A percentile compares a stretch with the other conserved stretches of the same genome.
phyloP scores from a whole-genome alignment of 1,140 invertebrate species.

The Lerema accius region DNA sequence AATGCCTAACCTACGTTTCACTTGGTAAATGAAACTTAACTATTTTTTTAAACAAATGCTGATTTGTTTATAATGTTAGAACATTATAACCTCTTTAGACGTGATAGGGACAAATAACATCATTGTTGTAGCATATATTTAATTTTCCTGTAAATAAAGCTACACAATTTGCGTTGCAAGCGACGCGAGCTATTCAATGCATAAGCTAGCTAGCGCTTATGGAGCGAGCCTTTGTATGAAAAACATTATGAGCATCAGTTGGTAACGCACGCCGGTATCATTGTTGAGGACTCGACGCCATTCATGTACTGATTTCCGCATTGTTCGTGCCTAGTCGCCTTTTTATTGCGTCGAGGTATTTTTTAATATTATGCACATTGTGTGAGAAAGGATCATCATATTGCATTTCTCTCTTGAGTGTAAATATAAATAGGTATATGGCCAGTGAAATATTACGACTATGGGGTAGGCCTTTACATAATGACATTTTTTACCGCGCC shows the following conservation, averaged over 20 bases:
- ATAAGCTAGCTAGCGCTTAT: slow-evolving; percentile 22
- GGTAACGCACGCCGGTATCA: slow-evolving; percentile 9
- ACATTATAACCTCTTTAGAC: neutral
- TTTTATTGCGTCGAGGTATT: neutral
- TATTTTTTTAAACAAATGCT: too few species aligned
- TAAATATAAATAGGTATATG: too few species aligned
- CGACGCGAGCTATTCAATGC: slow-evolving; percentile 9
- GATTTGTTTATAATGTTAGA: too few species aligned
- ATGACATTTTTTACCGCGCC: too few species aligned
- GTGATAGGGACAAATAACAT: slow-evolving; percentile 49
- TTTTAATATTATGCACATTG: neutral
- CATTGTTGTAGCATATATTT: slow-evolving; percentile 7
- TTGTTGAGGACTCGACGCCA: neutral
- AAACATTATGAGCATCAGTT: slow-evolving; percentile 14
- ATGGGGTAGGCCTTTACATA: too few species aligned
- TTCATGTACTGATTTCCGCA: slow-evolving; percentile 15
- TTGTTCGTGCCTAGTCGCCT: neutral
- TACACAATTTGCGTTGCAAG: slow-evolving; percentile 1
- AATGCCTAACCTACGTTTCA: too few species aligned
- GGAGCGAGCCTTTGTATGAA: slow-evolving; percentile 21
- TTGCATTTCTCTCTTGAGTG: too few species aligned
- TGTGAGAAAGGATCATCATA: neutral
- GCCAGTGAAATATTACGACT: too few species aligned
- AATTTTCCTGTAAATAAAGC: slow-evolving; percentile 12
- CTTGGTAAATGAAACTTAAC: too few species aligned